Base-by-base conservation (phyloP, 2,888 invertebrate genomes). In the Frankliniella fusca region DNA sequence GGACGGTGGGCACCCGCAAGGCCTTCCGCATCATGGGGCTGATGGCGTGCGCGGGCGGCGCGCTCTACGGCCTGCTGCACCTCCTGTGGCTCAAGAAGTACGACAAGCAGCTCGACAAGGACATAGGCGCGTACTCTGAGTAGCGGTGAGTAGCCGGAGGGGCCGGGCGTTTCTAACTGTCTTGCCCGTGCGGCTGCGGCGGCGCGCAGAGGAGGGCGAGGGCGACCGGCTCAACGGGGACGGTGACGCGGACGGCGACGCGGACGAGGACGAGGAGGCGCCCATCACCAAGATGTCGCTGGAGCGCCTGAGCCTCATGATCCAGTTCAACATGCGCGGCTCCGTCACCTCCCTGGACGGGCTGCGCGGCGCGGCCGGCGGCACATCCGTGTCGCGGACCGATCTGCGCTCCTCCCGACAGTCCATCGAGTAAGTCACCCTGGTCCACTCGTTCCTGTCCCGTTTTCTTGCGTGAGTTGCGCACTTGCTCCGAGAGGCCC, bases 11-110 rank as follows among this genome's bases (percentile, higher is more conserved):
- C 0, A 95, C 94, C 10, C 89, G 94, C 83, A 92, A 94, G 86
- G 93, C 94, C 0, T 95, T 95, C 87, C 90, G 94, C 23, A 91
- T 94, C 84, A 94, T 95, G 94, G 95, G 95, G 0, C 88, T 93
- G 0, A 89, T 93, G 80, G 93, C 94, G 0, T 93, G 93, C 82
- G 90, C 92, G 0, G 93, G 93, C 27, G 95, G 94, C 48, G 89
- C 93, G 8, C 87, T 92, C 7, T 95, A 95, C 84, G 93, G 93
- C 0, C 85, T 94, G 0, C 87, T 94, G 27, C 93, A 95, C 87
- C 92, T 92, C 85, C 90, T 92, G 85, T 94, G 94, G 93, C 87
- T 95, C 76, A 90, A 92, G 84, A 92, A 86, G 86, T 88, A 89
- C 61, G 84, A 85, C 7, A 86, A 88, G 70, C 23, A 88, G 70